Base-by-base conservation (phyloP, 2,888 invertebrate genomes). In the Monochamus alternatus region DNA sequence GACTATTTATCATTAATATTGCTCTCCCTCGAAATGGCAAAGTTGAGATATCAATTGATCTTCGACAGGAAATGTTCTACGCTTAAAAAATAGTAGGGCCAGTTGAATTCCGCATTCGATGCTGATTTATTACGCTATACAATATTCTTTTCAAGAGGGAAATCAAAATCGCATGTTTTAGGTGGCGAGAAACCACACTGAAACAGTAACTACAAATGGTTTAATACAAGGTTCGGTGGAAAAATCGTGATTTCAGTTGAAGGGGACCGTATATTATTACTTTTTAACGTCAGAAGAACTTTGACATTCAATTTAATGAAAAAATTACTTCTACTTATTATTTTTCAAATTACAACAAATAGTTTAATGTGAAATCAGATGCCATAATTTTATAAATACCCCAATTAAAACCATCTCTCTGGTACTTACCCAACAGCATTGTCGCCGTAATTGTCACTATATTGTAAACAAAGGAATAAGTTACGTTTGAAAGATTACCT, bases 31-130 rank as follows among this genome's bases (percentile, higher is more conserved):
- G 12, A 47, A 47, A 47, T 0, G 47, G 47, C 47, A 3, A 47
- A 47, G 47, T 47, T 47, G 47, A 47, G 47, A 47, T 47, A 47
- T 47, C 47, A 47, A 47, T 47, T 47, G 47, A 47, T 47, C 47
- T 12, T 3, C 8, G 47, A 12, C 47, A 9, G 12, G 47, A 47
- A 47, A 47, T 47, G 47, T 10, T 47, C 38, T 7, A 7, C 47
- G 47, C 9, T 3, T 47, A 47, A 47, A 47, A 47, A 47, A 47
- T 47, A 9, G 47, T 47, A 9, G 9, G 47, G 47, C 47, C 47
- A 10, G 10, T 10, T 9, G 12, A 5, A 47, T 8, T 47, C 10
- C 8, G 3, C 47, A 47, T 10, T 47, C 12, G 47, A 47, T 47
- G 12, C 3, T 47, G 47, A 47, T 47, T 47, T 47, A 47, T 47